Base-by-base conservation (phyloP, 2,113 vertebrate genomes). In the Oreochromis niloticus region DNA sequence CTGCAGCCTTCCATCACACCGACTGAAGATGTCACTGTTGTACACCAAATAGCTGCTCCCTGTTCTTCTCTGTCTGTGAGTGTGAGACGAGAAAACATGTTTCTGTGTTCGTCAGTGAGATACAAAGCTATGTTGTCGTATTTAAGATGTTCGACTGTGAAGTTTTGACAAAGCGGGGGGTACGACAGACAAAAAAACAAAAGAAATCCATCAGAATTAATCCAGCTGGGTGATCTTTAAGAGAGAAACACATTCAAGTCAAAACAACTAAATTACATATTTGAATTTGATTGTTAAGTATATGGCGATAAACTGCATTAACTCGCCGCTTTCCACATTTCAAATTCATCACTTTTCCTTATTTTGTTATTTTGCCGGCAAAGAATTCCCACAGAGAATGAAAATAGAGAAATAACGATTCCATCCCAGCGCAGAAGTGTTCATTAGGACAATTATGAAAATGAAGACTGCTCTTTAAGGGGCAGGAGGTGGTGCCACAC, bases 11-110 rank as follows among this genome's bases (percentile, higher is more conserved):
- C 36, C 87, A 30, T 75, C 52, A 8, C 50, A 90, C 81, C 3
- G 19, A 83, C 96, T 95, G 95, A 95, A 97, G 96, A 95, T 96
- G 96, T 96, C 96, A 95, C 96, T 96, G 90, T 96, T 96, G 96
- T 92, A 95, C 90, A 93, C 93, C 79, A 24, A 95, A 96, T 97
- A 34, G 36, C 54, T 78, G 27, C 73, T 39, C 17, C 7, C 17
- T 22, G 0, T 22, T 56, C 30, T 14, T 2, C 56, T 24, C 57
- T 50, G 2, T 48, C 54, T 56, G 22, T n/a, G 55, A 6, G 16
- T 22, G 56, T 32, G 56, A 54, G 68, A 80, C 16, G 59, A 75
- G 71, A 57, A 81, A 85, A 80, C 81, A 41, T 88, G 81, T 91
- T 90, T 89, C 63, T 82, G 85, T 87, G 91, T 89, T 85, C 88